Conservation (phyloP, 2,797 vertebrate species). For the Eremophila alpestris region DNA sequence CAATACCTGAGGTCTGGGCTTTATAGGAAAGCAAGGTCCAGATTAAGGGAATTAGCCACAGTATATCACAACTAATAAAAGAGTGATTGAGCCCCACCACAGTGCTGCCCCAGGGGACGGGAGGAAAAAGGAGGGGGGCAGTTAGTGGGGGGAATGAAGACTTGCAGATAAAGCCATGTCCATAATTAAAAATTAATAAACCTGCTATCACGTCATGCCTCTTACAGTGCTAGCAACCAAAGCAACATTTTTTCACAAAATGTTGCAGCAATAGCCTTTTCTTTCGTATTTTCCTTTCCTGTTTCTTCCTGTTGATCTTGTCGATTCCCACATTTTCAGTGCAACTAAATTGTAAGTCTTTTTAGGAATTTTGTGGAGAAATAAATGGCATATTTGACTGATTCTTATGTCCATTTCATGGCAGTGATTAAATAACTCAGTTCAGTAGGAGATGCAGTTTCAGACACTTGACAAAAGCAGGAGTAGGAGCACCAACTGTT, state of each 20-base stretch:
- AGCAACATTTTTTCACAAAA: background rate
- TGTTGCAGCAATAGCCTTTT: background rate
- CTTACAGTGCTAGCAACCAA: background rate
- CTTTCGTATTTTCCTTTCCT: background rate
- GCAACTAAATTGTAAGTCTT: background rate
- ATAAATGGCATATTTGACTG: background rate
- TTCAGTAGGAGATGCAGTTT: background rate
- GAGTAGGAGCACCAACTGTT: background rate
- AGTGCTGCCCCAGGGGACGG: constrained; percentile 61
- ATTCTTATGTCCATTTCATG: background rate
- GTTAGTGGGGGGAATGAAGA: background rate
- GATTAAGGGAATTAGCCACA: constrained; percentile 82
- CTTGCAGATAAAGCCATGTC: constrained; percentile 31
- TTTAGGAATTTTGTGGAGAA: background rate
- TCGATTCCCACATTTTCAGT: background rate
- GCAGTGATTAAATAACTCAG: background rate
- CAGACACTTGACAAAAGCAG: background rate
- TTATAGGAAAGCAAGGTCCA: constrained; percentile 77
- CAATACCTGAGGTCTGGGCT: constrained; percentile 78
- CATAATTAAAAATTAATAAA: constrained; percentile 50
- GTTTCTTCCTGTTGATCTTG: background rate
- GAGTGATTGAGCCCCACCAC: constrained; percentile 72
- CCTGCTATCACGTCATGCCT: constrained; percentile 4
- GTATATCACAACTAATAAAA: constrained; percentile 80
- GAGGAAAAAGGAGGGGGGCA: background rate